Evolutionary conservation across 2,113 vertebrate genomes (phyloP), one percentile per base, ranked within the genome.

Genomic region (Lepidothrix coronata): DNA sequence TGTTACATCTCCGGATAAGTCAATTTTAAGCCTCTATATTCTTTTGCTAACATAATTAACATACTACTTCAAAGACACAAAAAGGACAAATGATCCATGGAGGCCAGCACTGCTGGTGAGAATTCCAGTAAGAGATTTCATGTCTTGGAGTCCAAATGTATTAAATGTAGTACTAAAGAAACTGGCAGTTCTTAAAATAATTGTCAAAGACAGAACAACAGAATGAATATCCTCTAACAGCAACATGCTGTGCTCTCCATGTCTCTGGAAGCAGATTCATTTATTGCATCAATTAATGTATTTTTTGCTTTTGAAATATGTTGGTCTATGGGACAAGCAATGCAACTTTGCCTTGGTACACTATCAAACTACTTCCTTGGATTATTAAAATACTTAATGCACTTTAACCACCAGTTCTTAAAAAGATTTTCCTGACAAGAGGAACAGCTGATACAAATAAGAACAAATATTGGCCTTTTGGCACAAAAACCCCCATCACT

Each of bases 251-350:
- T 73, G 48, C 43, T 90, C 37, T 71, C 62, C 57, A 5, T 18
- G 31, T 58, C 66, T 88, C 55, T 62, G 35, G 57, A 78, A 88
- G 39, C 30, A 46, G 22, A 83, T 41, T 84, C 24, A 87, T 84
- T 97, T 95, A 91, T 74, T 75, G 13, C 51, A 44, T 37, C 65
- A 87, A 68, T 93, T 95, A 92, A 93, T 77, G 23, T 48, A 75
- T 85, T 85, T 94, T 8, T n/a, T 89, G 62, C 31, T 59, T 79
- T 95, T 81, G 73, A 89, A 96, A 92, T 79, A 73, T 11, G 43
- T 48, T 91, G 79, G 62, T 80, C 58, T 39, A 57, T 30, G n/a
- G 31, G 71, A 79, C 27, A 83, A 68, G 37, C 41, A 37, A 46
- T 41, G 11, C 23, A 51, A 13, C 9, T 88, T 55, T 24, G 5